phyloP scores from a whole-genome alignment of 2,888 invertebrate species.

The Andrena haemorrhoa region DNA sequence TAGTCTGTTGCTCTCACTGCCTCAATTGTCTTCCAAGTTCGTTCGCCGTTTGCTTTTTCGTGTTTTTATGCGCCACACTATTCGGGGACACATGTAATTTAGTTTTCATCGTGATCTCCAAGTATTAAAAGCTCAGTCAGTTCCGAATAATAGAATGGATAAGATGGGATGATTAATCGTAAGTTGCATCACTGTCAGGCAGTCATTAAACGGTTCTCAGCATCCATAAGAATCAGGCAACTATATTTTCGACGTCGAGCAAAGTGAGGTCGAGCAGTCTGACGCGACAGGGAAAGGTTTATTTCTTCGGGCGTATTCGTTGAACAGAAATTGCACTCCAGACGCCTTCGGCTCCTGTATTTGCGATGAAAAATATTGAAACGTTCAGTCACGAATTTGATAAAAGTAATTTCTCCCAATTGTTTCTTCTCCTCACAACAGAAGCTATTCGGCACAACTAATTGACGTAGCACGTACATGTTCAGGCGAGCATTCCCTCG shows the following conservation, averaged over 20 bases:
- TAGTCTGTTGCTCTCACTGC: too few species aligned
- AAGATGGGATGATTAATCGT: background rate
- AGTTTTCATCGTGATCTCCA: background rate
- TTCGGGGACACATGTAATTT: background rate
- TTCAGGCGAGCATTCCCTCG: too few species aligned
- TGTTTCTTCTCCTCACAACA: too few species aligned
- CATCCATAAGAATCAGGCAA: background rate
- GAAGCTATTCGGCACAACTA: too few species aligned
- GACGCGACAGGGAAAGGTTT: slow-evolving; percentile 6
- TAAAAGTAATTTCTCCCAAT: too few species aligned
- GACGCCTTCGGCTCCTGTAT: background rate
- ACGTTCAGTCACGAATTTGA: background rate
- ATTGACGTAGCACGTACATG: too few species aligned
- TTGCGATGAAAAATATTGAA: background rate
- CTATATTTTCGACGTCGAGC: slow-evolving; percentile 9
- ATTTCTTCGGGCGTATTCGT: background rate
- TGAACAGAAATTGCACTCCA: background rate
- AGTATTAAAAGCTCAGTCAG: too few species aligned
- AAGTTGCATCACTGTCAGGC: background rate
- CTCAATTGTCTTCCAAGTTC: background rate
- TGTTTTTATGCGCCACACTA: background rate
- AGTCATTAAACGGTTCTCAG: slow-evolving; percentile 5
- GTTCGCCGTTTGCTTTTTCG: background rate
- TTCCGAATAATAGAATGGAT: background rate
- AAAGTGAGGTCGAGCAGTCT: slow-evolving; percentile 33